A percentile compares a stretch with the other conserved stretches of the same genome.
These are phyloP conservation scores for Porites lobata DNA, from an alignment of 92 coral and sea anemone genomes.

Conservation along the genomic window DNA sequence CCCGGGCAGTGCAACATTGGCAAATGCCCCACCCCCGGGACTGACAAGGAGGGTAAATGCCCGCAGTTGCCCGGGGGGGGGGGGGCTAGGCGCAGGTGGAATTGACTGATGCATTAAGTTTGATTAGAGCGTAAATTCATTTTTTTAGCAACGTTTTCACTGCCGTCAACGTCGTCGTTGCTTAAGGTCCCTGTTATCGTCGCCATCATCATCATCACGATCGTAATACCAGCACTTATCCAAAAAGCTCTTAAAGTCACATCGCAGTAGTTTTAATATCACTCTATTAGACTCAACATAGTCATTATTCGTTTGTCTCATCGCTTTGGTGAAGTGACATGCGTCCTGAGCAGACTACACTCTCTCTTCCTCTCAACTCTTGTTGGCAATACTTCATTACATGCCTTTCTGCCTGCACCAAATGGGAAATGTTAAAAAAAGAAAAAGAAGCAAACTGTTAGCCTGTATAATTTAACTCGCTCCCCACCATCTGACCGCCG, in stretches of 20 bases:
- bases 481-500: too few species aligned
- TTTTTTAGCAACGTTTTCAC: too few species aligned
- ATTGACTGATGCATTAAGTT: too few species aligned
- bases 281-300: not conserved
- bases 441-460: not conserved
- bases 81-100: too few species aligned
- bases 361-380: conserved; percentile 69
- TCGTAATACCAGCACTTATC: not conserved
- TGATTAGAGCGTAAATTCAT: too few species aligned
- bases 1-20: too few species aligned
- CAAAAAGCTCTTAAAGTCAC: not conserved
- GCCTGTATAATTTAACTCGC: not conserved
- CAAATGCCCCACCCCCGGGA: too few species aligned
- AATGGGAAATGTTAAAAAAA: not conserved
- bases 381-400: conserved; percentile 69
- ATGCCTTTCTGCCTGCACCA: conserved; percentile 60
- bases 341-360: conserved; percentile 74
- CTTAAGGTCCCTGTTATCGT: too few species aligned
- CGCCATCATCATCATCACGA: not conserved
- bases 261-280: not conserved
- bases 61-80: too few species aligned
- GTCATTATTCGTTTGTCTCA: conserved; percentile 6
- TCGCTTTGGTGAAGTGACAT: conserved; percentile 51
- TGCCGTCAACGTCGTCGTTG: too few species aligned
- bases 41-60: too few species aligned